These are phyloP conservation scores for Cephus pulcher DNA, from an alignment of 2,888 invertebrate species.

Conservation along the genomic window DNA sequence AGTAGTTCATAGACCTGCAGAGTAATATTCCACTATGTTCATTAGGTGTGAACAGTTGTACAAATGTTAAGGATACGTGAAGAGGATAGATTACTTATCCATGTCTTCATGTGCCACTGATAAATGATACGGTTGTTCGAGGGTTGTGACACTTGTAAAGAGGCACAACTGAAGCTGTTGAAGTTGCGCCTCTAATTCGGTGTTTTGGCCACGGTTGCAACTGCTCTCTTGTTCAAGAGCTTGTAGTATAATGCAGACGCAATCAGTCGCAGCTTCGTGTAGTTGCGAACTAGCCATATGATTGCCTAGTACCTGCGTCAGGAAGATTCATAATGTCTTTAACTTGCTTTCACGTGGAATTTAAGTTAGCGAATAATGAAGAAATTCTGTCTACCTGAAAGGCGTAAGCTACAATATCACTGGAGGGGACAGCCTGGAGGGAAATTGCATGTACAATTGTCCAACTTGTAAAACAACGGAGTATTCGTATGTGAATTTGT, in stretches of 20 bases:
- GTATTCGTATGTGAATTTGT: slow-evolving; percentile 78
- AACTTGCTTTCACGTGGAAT: background rate
- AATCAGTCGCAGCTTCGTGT: slow-evolving; percentile 92
- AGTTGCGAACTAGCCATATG: slow-evolving; percentile 73
- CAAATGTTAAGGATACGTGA: background rate
- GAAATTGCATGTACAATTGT: slow-evolving; percentile 85
- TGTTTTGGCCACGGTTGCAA: slow-evolving; percentile 65
- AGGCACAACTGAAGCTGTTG: slow-evolving; percentile 82
- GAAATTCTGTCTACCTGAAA: slow-evolving; percentile 69
- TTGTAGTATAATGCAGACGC: slow-evolving; percentile 87
- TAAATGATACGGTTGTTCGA: slow-evolving; percentile 89
- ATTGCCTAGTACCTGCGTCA: slow-evolving; percentile 70
- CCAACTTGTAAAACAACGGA: slow-evolving; percentile 94
- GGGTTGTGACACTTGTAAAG: slow-evolving; percentile 82
- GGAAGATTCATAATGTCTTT: background rate
- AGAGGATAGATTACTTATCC: slow-evolving; percentile 74
- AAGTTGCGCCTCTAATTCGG: slow-evolving; percentile 64
- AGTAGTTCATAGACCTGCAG: slow-evolving; percentile 86
- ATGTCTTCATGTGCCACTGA: slow-evolving; percentile 94
- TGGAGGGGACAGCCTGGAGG: slow-evolving; percentile 79
- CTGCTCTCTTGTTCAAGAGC: slow-evolving; percentile 76
- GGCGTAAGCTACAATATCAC: slow-evolving; percentile 78
- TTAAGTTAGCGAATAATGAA: background rate
- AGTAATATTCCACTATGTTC: slow-evolving; percentile 8
- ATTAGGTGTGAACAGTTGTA: slow-evolving; percentile 4